Conservation (phyloP, 2,888 invertebrate species). For the Tenthredo notha region DNA sequence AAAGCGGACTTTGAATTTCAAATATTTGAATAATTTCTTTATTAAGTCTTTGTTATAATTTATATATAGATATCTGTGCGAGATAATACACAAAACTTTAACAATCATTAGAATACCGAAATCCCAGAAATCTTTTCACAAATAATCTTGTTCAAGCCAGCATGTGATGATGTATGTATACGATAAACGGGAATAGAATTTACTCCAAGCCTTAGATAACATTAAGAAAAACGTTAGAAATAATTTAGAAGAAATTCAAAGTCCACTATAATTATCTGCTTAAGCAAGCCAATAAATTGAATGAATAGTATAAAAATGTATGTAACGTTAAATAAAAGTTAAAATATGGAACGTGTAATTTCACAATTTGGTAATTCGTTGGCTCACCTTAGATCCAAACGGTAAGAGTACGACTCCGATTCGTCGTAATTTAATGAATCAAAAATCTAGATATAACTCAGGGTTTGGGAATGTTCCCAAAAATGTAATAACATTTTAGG, state of each 20-base stretch:
- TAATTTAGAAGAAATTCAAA: background rate
- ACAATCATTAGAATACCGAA: background rate
- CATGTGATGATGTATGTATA: background rate
- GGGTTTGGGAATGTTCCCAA: background rate
- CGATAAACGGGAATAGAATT: slow-evolving; percentile 3
- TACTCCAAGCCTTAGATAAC: background rate
- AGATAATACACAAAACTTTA: background rate
- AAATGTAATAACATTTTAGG: background rate
- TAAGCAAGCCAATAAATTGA: slow-evolving; percentile 25
- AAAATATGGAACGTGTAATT: slow-evolving; percentile 33
- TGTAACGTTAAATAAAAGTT: slow-evolving; percentile 37
- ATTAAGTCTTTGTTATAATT: background rate
- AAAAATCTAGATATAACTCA: background rate
- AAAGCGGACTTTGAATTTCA: slow-evolving; percentile 27
- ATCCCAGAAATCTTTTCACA: background rate
- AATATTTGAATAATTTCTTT: background rate
- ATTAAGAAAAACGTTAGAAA: background rate
- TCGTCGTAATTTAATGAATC: background rate
- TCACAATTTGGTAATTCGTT: background rate
- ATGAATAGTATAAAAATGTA: slow-evolving; percentile 32
- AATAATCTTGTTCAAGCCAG: background rate
- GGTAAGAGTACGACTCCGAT: background rate
- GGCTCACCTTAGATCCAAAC: background rate
- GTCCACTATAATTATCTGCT: slow-evolving; percentile 20
- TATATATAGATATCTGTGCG: background rate